These are phyloP conservation scores for Nothocercus nigrocapillus DNA, from an alignment of 2,113 vertebrate species.

Conservation along the genomic window DNA sequence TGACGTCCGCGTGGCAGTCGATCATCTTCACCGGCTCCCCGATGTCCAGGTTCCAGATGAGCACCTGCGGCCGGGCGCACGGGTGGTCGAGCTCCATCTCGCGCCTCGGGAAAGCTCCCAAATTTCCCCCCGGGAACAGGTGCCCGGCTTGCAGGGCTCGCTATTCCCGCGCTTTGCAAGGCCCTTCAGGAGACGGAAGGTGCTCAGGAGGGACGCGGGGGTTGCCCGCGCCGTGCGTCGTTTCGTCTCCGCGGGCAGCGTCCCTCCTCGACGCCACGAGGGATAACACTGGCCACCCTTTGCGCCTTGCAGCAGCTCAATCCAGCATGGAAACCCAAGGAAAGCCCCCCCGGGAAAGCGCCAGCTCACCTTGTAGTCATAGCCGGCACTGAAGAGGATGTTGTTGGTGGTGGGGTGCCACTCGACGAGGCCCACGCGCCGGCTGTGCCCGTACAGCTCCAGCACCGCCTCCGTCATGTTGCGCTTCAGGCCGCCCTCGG, in stretches of 20 bases:
- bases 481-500: conserved; percentile 88
- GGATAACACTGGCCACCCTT: background rate
- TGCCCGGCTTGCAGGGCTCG: no score
- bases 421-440: conserved; percentile 93
- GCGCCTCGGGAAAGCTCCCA: no score
- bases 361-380: conserved; percentile 92
- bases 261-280: no score
- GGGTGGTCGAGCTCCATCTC: no score
- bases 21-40: conserved; percentile 98
- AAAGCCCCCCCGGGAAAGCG: background rate
- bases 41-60: conserved; percentile 97
- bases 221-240: no score
- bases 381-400: conserved; percentile 95
- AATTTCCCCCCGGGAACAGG: no score
- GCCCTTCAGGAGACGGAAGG: no score
- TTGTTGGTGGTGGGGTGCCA: conserved; percentile 97
- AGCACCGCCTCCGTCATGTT: conserved; percentile 93
- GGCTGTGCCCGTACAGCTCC: conserved; percentile 95
- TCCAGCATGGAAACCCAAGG: background rate
- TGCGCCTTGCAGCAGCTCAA: background rate
- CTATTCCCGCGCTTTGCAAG: no score
- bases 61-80: conserved; percentile 77
- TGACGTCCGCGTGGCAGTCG: conserved; percentile 94
- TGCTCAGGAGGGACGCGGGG: no score
- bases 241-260: background rate